Evolutionary conservation across 2,888 invertebrate genomes (phyloP).

Genomic region (Stenichneumon culpator): DNA sequence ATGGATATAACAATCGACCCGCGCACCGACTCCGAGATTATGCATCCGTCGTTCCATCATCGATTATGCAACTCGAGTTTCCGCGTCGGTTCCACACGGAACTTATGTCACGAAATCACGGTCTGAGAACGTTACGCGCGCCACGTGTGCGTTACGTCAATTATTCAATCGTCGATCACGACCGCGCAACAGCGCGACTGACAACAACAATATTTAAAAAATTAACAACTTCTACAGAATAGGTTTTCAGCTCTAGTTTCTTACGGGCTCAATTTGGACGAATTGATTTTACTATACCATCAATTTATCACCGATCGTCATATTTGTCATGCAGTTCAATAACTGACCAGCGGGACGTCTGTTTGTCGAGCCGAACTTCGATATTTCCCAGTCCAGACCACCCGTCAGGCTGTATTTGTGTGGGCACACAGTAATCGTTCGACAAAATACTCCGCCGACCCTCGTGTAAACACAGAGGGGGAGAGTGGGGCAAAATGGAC

Average conservation of each 20-base stretch:
- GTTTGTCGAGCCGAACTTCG: not conserved
- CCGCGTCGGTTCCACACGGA: conserved; percentile 48
- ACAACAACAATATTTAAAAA: not conserved
- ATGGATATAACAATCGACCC: conserved; percentile 1
- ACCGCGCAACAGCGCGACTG: conserved; percentile 14
- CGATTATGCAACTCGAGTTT: conserved; percentile 57
- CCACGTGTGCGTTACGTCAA: conserved; percentile 38
- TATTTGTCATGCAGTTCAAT: conserved; percentile 1
- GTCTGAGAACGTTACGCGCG: conserved; percentile 13
- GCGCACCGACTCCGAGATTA: conserved; percentile 25
- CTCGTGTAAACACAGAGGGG: not conserved
- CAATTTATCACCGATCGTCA: not conserved
- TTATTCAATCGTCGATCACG: conserved; percentile 46
- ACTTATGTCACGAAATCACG: conserved; percentile 45
- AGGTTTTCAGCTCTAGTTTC: not conserved
- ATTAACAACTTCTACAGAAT: not conserved
- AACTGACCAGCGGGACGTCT: not conserved
- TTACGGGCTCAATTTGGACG: not conserved
- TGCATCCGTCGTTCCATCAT: conserved; percentile 54
- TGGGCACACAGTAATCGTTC: not conserved
- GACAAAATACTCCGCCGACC: not conserved
- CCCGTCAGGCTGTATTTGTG: not conserved
- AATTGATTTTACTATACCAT: not conserved
- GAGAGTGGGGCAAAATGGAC: not conserved
- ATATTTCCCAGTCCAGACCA: not conserved